Evolutionary conservation across 2,113 vertebrate species (phyloP).

Genomic region (Aspiorhynchus laticeps): DNA sequence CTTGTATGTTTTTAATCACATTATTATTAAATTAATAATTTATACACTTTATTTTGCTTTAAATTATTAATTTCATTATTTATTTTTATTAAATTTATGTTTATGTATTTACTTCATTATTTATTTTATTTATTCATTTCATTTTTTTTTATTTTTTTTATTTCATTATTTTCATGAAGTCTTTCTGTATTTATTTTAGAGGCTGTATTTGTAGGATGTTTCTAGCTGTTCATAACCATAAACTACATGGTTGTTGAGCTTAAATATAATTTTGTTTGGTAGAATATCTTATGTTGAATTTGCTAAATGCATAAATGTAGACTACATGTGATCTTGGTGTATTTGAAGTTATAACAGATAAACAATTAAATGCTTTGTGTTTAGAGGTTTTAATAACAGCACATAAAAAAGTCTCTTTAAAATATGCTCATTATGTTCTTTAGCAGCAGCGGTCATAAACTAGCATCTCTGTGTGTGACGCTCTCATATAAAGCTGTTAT

Average conservation of each 20-base stretch:
- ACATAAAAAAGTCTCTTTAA: background rate
- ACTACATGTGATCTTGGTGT: too few relatives aligned
- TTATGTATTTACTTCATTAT: too few relatives aligned
- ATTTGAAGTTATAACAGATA: background rate
- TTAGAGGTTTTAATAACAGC: background rate
- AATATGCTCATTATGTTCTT: conserved; percentile 1
- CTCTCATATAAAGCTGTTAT: conserved; percentile 39
- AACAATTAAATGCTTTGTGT: background rate
- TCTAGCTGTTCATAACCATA: background rate
- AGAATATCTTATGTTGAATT: background rate
- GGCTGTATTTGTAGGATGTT: background rate
- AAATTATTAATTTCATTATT: too few relatives aligned
- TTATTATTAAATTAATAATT: too few relatives aligned
- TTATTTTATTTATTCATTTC: too few relatives aligned
- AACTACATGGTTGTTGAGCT: background rate
- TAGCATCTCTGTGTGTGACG: conserved; percentile 7
- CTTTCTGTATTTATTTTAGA: background rate
- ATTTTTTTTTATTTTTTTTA: too few relatives aligned
- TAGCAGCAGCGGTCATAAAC: conserved; percentile 31
- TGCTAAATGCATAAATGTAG: background rate
- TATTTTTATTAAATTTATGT: too few relatives aligned
- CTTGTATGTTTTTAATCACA: too few relatives aligned
- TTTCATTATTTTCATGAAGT: too few relatives aligned
- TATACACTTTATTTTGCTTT: too few relatives aligned
- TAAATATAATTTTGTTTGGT: background rate